These are phyloP conservation scores for Ictalurus furcatus DNA, from an alignment of 2,113 vertebrate genomes.

Conservation along the genomic window DNA sequence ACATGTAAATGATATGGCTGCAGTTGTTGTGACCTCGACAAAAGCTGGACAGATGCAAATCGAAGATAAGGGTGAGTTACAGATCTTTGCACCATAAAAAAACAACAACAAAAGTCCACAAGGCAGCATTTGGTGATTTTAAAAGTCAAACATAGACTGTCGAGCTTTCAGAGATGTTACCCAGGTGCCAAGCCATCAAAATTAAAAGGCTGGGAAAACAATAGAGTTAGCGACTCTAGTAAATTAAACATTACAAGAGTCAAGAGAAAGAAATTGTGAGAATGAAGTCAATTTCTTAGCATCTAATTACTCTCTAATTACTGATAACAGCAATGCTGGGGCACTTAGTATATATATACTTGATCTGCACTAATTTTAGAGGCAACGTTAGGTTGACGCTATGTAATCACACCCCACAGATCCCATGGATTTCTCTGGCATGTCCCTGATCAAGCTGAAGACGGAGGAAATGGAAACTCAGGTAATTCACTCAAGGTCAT, in stretches of 20 bases:
- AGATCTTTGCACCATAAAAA: background rate
- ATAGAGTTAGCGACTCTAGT: background rate
- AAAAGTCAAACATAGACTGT: background rate
- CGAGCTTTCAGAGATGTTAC: background rate
- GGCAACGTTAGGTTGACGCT: background rate
- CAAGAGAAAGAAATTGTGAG: background rate
- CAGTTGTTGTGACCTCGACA: slow-evolving; percentile 87
- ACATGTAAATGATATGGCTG: slow-evolving; percentile 89
- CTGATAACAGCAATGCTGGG: background rate
- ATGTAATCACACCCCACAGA: slow-evolving; percentile 66
- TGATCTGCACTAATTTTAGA: background rate
- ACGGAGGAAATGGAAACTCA: slow-evolving; percentile 96
- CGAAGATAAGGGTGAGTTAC: slow-evolving; percentile 81
- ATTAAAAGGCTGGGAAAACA: background rate
- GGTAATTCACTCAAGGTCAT: slow-evolving; percentile 67
- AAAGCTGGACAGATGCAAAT: slow-evolving; percentile 86
- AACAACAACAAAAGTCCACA: background rate
- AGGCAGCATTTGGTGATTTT: background rate
- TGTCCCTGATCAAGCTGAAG: slow-evolving; percentile 95
- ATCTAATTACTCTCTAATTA: background rate
- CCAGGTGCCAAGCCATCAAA: background rate
- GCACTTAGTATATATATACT: background rate
- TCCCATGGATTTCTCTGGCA: slow-evolving; percentile 89
- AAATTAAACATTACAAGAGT: background rate
- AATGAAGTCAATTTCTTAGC: background rate